These are phyloP conservation scores for Ptychoptera contaminata DNA, from an alignment of 2,888 invertebrate species.

Conservation along the genomic window DNA sequence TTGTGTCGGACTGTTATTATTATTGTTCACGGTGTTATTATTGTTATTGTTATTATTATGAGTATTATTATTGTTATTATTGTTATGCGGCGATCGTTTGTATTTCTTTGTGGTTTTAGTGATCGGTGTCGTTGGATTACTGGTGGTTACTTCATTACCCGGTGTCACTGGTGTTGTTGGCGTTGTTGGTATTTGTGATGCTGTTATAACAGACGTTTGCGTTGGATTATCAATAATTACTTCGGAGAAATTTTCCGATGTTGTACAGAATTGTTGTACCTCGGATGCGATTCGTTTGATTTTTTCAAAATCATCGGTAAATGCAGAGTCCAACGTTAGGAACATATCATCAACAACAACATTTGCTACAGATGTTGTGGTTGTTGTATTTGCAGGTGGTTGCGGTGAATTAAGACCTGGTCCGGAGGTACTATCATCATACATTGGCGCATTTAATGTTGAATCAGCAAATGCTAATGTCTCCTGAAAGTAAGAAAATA, in stretches of 20 bases:
- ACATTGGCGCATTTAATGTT: slow-evolving; percentile 26
- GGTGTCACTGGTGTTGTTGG: slow-evolving; percentile 36
- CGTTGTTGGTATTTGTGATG: neutral
- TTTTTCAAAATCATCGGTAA: slow-evolving; percentile 69
- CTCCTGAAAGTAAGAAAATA: slow-evolving; percentile 18
- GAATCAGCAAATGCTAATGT: slow-evolving; percentile 28
- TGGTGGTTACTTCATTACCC: slow-evolving; percentile 27
- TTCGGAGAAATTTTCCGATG: slow-evolving; percentile 24
- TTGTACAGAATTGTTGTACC: slow-evolving; percentile 53
- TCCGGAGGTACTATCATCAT: slow-evolving; percentile 18
- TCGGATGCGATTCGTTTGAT: slow-evolving; percentile 70
- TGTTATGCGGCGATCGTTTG: slow-evolving; percentile 40
- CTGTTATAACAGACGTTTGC: neutral
- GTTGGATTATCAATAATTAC: slow-evolving; percentile 15
- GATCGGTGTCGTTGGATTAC: slow-evolving; percentile 27
- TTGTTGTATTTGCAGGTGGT: slow-evolving; percentile 11
- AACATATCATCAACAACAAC: slow-evolving; percentile 31
- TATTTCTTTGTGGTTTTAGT: slow-evolving; percentile 53
- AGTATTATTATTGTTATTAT: slow-evolving; percentile 16
- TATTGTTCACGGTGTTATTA: slow-evolving; percentile 21
- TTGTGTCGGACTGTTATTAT: slow-evolving; percentile 21
- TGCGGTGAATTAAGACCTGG: slow-evolving; percentile 4
- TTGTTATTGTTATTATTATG: slow-evolving; percentile 18
- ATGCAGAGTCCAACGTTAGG: slow-evolving; percentile 31
- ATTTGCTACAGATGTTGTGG: slow-evolving; percentile 8